Evolutionary conservation across 2,888 invertebrate genomes (phyloP).

Genomic region (Xestia sexstrigata): DNA sequence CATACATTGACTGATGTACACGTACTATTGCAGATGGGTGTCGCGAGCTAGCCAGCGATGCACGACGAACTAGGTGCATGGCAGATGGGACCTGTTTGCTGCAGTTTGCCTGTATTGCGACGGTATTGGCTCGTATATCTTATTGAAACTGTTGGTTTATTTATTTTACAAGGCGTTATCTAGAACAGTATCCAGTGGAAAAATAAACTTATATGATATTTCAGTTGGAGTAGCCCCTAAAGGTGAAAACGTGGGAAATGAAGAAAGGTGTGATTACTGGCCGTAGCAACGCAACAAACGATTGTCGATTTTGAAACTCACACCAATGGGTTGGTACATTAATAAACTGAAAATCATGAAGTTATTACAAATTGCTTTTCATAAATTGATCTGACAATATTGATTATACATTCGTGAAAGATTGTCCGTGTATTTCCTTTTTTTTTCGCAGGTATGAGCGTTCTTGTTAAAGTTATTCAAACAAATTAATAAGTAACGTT

Average conservation of each 20-base stretch:
- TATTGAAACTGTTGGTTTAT: constrained; percentile 20
- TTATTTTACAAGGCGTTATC: constrained; percentile 16
- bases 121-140: constrained; percentile 14
- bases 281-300: not conserved
- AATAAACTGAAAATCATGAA: not conserved
- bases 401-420: not conserved
- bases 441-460: too few species aligned
- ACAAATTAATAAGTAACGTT: too few species aligned
- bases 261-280: not conserved
- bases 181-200: too few species aligned
- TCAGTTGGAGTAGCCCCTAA: too few species aligned
- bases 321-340: not conserved
- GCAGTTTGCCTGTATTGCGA: constrained; percentile 36
- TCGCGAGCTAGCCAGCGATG: constrained; percentile 7
- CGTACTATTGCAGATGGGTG: constrained; percentile 28
- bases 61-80: constrained; percentile 8
- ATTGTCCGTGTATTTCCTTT: too few species aligned
- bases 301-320: not conserved
- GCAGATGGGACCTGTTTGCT: constrained; percentile 45
- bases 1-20: constrained; percentile 37
- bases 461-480: too few species aligned
- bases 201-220: not conserved
- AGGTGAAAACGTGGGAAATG: not conserved
- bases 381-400: too few species aligned
- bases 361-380: not conserved